Evolutionary conservation across 2,888 invertebrate genomes (phyloP).

Genomic region (Punctoribates punctum): DNA sequence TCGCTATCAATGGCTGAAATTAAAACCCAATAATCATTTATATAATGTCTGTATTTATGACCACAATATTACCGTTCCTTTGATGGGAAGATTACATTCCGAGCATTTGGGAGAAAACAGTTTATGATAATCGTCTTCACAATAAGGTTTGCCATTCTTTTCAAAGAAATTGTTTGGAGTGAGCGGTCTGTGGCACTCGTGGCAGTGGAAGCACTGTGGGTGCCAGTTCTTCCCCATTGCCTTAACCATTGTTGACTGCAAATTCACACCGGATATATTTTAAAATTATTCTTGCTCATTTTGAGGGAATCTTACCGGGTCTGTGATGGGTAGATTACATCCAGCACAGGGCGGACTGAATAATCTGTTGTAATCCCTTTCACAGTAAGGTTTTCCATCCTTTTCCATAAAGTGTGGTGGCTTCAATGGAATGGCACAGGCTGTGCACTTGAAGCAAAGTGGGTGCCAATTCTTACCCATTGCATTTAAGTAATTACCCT

Average conservation of each 20-base stretch:
- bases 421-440: conserved; percentile 31
- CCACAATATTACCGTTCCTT: not conserved
- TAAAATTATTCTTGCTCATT: not conserved
- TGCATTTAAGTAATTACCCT: conserved; percentile 6
- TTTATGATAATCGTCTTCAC: conserved; percentile 94
- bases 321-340: conserved; percentile 37
- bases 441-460: conserved; percentile 33
- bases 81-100: conserved; percentile 95
- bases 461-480: conserved; percentile 42
- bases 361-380: conserved; percentile 30
- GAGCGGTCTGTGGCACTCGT: conserved; percentile 91
- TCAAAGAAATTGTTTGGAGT: conserved; percentile 99
- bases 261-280: not conserved
- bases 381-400: conserved; percentile 40
- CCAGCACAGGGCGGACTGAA: conserved; percentile 36
- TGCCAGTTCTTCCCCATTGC: conserved; percentile 98
- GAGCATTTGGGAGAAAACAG: conserved; percentile 97
- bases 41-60: too few species aligned
- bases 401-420: conserved; percentile 34
- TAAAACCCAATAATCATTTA: not conserved
- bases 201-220: conserved; percentile 98
- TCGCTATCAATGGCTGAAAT: not conserved
- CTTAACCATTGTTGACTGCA: conserved; percentile 85
- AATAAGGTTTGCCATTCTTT: conserved; percentile 92
- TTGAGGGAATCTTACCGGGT: not conserved